Conservation (phyloP, 2,797 vertebrate genomes). For the Gephyroberyx darwinii region DNA sequence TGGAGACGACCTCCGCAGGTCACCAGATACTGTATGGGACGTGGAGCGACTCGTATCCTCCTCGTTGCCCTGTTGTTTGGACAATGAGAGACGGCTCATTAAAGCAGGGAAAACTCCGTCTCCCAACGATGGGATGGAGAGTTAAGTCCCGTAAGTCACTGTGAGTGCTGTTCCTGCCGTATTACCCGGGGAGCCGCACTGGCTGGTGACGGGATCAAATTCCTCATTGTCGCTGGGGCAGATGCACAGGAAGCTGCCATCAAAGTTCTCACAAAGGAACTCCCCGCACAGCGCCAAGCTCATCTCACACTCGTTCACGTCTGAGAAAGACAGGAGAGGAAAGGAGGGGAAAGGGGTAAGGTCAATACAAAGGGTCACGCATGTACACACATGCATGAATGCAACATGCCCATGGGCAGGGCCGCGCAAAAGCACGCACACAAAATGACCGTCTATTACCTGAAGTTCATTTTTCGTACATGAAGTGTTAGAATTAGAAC, state of each 20-base stretch:
- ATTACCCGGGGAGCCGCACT: constrained; percentile 80
- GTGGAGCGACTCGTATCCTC: constrained; percentile 65
- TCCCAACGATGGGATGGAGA: constrained; percentile 66
- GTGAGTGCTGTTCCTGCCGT: constrained; percentile 65
- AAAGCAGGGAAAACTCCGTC: constrained; percentile 75
- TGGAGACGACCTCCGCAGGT: constrained; percentile 58
- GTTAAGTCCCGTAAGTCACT: constrained; percentile 69
- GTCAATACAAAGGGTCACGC: constrained; percentile 45
- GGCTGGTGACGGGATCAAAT: constrained; percentile 82
- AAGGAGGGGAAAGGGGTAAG: constrained; percentile 25
- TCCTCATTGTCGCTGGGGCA: constrained; percentile 84
- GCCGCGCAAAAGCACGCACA: constrained; percentile 5
- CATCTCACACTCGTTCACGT: constrained; percentile 84
- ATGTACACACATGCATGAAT: constrained; percentile 36
- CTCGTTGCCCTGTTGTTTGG: constrained; percentile 72
- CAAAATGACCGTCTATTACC: neutral
- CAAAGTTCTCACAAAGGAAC: constrained; percentile 83
- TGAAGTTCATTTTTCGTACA: no score
- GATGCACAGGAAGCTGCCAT: constrained; percentile 87
- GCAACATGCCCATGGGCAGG: constrained; percentile 11
- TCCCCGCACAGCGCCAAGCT: constrained; percentile 79
- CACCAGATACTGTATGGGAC: constrained; percentile 60
- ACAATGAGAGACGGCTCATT: constrained; percentile 79
- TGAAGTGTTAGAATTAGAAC: no score
- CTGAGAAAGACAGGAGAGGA: constrained; percentile 68